Percentiles rank a stretch among this genome's conserved stretches.
These are phyloP conservation scores for Propithecus perrieri DNA, from an alignment of 2,797 vertebrate genomes.

Conservation along the genomic window DNA sequence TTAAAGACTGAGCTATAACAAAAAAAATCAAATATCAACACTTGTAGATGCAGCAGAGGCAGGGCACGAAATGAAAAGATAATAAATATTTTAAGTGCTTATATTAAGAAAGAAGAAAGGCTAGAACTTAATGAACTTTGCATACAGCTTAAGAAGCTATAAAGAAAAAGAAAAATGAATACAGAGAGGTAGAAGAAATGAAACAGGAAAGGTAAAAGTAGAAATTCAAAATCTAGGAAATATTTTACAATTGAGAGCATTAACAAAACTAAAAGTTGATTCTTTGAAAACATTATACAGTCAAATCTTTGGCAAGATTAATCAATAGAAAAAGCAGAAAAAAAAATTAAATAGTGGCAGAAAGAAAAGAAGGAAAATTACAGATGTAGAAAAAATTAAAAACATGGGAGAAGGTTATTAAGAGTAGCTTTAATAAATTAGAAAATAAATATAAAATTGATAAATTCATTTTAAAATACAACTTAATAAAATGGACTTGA, in stretches of 20 bases:
- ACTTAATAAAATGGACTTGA: background rate
- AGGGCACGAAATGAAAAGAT: background rate
- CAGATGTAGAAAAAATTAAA: background rate
- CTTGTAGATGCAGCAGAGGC: background rate
- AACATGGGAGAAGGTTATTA: background rate
- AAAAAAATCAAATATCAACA: background rate
- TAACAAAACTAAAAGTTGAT: background rate
- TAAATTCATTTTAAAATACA: background rate
- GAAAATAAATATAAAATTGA: background rate
- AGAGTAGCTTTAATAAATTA: background rate
- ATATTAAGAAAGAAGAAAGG: background rate
- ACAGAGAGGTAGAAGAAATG: background rate
- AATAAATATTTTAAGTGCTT: conserved; percentile 1
- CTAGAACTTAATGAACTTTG: background rate
- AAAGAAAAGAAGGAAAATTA: background rate
- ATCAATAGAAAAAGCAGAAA: background rate
- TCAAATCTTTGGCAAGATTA: background rate
- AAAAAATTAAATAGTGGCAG: conserved; percentile 22
- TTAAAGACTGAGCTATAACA: background rate
- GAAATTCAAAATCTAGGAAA: background rate
- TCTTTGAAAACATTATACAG: background rate
- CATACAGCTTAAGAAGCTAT: background rate
- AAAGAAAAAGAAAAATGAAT: background rate
- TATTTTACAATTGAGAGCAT: background rate
- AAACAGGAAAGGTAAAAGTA: conserved; percentile 4